Percentiles rank a stretch among this genome's conserved stretches.
phyloP scores from a whole-genome alignment of 2,888 invertebrate genomes.

The Acleris emargana region DNA sequence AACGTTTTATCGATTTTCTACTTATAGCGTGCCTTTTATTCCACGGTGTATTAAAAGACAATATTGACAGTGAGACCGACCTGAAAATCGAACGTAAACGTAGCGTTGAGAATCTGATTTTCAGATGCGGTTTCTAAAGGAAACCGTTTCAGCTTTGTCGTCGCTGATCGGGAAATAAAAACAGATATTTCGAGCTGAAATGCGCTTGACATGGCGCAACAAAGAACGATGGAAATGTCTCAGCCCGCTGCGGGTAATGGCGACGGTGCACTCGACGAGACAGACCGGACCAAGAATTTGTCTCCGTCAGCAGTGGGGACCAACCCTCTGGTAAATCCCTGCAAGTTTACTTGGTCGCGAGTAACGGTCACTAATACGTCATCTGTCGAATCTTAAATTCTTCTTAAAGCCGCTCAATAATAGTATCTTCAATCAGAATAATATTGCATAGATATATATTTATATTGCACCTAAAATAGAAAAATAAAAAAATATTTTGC shows the following conservation, averaged over 20 bases:
- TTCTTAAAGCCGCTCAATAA: no score
- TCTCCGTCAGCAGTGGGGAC: background rate
- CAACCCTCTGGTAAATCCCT: no score
- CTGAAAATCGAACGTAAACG: slow-evolving; percentile 32
- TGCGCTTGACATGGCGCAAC: slow-evolving; percentile 38
- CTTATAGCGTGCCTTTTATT: slow-evolving; percentile 3
- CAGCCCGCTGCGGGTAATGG: slow-evolving; percentile 32
- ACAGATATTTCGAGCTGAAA: slow-evolving; percentile 36
- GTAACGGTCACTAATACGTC: no score
- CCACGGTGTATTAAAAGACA: slow-evolving; percentile 9
- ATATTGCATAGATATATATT: no score
- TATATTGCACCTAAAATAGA: no score
- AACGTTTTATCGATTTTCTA: slow-evolving; percentile 1
- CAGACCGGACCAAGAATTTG: background rate
- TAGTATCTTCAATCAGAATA: no score
- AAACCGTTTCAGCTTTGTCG: slow-evolving; percentile 22
- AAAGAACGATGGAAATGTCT: slow-evolving; percentile 41
- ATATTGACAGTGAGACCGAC: slow-evolving; percentile 20
- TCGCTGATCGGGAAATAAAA: slow-evolving; percentile 32
- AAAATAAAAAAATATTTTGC: no score
- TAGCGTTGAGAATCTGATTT: slow-evolving; percentile 27
- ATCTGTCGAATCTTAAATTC: no score
- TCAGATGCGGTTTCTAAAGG: slow-evolving; percentile 25
- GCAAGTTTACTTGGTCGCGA: no score
- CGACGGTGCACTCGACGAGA: background rate